A percentile compares a stretch with the other conserved stretches of the same genome.
Evolutionary conservation across 2,888 invertebrate species (phyloP).

Genomic region (Stenolophus ochropezus): DNA sequence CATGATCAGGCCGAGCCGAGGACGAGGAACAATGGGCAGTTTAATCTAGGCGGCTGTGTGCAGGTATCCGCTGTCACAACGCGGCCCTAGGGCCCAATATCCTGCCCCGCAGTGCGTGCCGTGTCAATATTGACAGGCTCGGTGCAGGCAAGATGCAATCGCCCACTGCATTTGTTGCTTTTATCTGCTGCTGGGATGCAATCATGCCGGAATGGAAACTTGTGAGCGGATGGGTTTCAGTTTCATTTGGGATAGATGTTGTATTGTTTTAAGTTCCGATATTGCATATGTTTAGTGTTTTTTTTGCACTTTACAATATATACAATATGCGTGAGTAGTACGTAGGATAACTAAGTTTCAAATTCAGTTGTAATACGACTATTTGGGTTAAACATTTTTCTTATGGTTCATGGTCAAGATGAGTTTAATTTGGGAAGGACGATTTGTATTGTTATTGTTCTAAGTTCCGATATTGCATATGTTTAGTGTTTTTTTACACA

Average conservation of each 20-base stretch:
- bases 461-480: not conserved
- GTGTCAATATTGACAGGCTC: conserved; percentile 65
- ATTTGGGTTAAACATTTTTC: no score
- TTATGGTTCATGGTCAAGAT: no score
- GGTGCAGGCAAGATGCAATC: conserved; percentile 63
- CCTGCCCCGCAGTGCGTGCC: not conserved
- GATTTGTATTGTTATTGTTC: not conserved
- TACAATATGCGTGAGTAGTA: no score
- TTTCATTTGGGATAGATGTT: not conserved
- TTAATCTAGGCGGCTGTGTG: conserved; percentile 38
- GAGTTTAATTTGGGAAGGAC: not conserved
- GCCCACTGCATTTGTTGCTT: conserved; percentile 65
- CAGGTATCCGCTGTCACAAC: conserved; percentile 7
- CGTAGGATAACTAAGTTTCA: no score
- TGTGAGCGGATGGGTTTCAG: not conserved
- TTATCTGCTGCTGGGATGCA: conserved; percentile 63
- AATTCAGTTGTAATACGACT: no score
- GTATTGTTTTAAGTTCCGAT: not conserved
- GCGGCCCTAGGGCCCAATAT: conserved; percentile 15
- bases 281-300: not conserved
- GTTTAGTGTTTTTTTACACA: not conserved
- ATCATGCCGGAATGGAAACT: conserved; percentile 16
- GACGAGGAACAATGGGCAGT: conserved; percentile 35
- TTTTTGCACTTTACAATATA: not conserved
- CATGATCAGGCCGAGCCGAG: not conserved